Evolutionary conservation across 2,888 invertebrate species (phyloP), one percentile per base, ranked within the genome.

Genomic region (Scaeva pyrastri): DNA sequence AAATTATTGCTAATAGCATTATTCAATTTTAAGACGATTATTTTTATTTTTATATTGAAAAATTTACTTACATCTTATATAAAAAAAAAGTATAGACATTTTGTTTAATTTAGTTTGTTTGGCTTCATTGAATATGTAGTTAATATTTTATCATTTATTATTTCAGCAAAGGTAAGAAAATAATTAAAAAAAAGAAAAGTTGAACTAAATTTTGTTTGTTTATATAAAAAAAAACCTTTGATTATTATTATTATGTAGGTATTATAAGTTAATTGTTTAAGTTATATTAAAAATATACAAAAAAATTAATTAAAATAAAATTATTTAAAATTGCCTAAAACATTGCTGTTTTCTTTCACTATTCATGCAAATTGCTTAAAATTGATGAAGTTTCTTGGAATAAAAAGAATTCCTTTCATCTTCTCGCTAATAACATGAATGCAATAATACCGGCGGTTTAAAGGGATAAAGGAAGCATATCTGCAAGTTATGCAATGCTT

Each of bases 261-360:
- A 66, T 19, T 14, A 14, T 66, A n/a, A 66, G 48, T 48, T 66
- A 6, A 66, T 48, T 31, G 7, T 58, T 71, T 77, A 80, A 85
- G 78, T 84, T 81, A 77, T 81, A 70, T 84, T 58, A 26, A 77
- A 52, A 70, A 80, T 73, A 72, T 71, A 70, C 36, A 83, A 71
- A 43, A 52, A 50, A 26, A 60, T 52, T 23, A 76, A 45, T 41
- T 68, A 68, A 76, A 83, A 83, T 87, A 86, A 88, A 88, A 88
- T 68, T 83, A 88, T 81, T 84, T 78, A 88, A 88, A 88, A 64
- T 84, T 87, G 75, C 86, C 73, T 41, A 41, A 60, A 60, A 41
- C 21, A 16, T 10, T 12, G 0, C 8, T 5, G 5, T 31, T n/a
- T n/a, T 31, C 31, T 31, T n/a, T n/a, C n/a, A n/a, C n/a, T 31